A percentile compares a stretch with the other conserved stretches of the same genome.
Conservation (phyloP, 2,888 invertebrate species). For the Ganaspis brasiliensis region DNA sequence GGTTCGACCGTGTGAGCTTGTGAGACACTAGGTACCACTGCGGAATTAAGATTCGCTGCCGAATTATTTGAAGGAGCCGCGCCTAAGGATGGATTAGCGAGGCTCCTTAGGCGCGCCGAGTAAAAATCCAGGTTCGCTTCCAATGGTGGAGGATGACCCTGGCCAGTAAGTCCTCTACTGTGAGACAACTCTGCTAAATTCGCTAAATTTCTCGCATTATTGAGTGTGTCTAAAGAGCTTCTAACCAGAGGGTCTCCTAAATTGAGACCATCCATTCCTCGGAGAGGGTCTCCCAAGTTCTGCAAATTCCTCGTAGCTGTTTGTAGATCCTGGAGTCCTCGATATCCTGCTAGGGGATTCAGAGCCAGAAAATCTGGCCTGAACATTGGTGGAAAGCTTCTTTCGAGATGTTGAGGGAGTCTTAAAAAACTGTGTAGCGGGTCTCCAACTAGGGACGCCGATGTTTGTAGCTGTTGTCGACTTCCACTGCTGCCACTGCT, state of each 20-base stretch:
- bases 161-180: slow-evolving; percentile 72
- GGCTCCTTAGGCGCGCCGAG: slow-evolving; percentile 99
- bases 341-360: slow-evolving; percentile 76
- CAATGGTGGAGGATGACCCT: slow-evolving; percentile 85
- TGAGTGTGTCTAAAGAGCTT: slow-evolving; percentile 77
- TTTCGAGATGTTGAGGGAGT: slow-evolving; percentile 76
- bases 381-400: slow-evolving; percentile 78
- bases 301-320: slow-evolving; percentile 78
- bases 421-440: slow-evolving; percentile 78
- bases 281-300: slow-evolving; percentile 77
- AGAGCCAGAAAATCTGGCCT: slow-evolving; percentile 78
- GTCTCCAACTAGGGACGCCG: slow-evolving; percentile 78
- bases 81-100: slow-evolving; percentile 98
- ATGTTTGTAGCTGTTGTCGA: slow-evolving; percentile 74
- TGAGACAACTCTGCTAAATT: slow-evolving; percentile 78
- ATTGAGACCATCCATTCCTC: slow-evolving; percentile 78
- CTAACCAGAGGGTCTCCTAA: slow-evolving; percentile 77
- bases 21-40: slow-evolving; percentile 65
- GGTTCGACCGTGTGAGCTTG: slow-evolving; percentile 66
- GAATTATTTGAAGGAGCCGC: slow-evolving; percentile 89
- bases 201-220: slow-evolving; percentile 78
- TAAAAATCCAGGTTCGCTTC: slow-evolving; percentile 99
- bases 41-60: slow-evolving; percentile 81
- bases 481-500: slow-evolving; percentile 73
- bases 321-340: slow-evolving; percentile 78